Base-by-base conservation (phyloP, 92 coral and sea anemone species). In the Paramuricea clavata region DNA sequence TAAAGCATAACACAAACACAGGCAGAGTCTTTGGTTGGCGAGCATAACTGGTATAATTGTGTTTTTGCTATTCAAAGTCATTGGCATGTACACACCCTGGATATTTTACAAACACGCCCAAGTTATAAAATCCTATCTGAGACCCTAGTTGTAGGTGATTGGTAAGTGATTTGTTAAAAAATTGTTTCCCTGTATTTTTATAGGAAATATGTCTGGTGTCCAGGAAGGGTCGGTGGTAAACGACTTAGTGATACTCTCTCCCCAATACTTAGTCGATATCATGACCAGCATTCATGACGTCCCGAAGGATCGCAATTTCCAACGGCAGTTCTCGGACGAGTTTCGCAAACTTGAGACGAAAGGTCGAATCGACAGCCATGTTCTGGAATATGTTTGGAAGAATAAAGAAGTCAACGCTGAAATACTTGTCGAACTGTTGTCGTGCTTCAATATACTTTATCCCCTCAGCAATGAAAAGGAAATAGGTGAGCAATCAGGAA, bases 361-460 rank as follows among this genome's bases (percentile, higher is more conserved):
- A 34, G 91, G 91, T 25, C 47, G 62, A 56, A 86, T 62, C 23
- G 60, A 49, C 62, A 19, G 76, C 19, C 21, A 32, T 21, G 39
- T 81, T 69, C 49, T 87, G 27, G 39, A 72, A 15, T 86, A 87
- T 60, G 65, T 85, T 27, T 81, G 91, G 91, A 72, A 82, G 22
- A 35, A 52, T 2, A 83, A 81, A 17, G 64, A 47, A 0, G 87
- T 81, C 30, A 81, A 91, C 4, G 83, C 73, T 13, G 81, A 87
- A n/a, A 81, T 88, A 7, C 92, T 93, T 33, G 80, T 93, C 5
- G 89, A 85, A 34, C 74, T 93, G 43, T 86, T 93, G 26, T 90
- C 89, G 30, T 90, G 82, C 21, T 83, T 71, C 28, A 93, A 93
- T 23, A 50, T 93, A 82, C 76, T 93, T 69, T 91, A 91, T 54